Evolutionary conservation across 2,888 invertebrate species (phyloP), one percentile per base, ranked within the genome.

Genomic region (Oxystoma pomonae): DNA sequence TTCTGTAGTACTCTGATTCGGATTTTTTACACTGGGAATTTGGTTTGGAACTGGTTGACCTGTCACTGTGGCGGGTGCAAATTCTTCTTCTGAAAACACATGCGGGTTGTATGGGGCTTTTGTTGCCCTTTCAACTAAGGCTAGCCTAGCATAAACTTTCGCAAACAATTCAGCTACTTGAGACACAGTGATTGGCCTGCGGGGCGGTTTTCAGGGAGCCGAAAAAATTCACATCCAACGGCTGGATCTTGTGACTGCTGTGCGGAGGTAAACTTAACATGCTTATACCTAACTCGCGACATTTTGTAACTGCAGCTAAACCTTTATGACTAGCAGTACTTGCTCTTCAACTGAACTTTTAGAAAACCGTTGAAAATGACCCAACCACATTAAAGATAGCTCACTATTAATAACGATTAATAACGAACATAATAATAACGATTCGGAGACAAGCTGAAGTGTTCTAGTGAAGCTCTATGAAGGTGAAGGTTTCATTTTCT

Each of bases 31-130:
- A 60, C 55, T 60, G 49, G 19, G 22, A 17, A 21, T 60, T 60
- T 53, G 53, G 60, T 60, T 55, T 60, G 17, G 20, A 60, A 20
- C 50, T 60, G 53, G 60, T 60, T 60, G 60, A 55, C 55, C 55
- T 55, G 60, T 60, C 22, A 60, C 60, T 60, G 60, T 60, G 60
- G 60, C 55, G 20, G 55, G 60, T 53, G 53, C 60, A 60, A 60
- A 60, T 60, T 60, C 60, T 60, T 60, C 60, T 53, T 60, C 60
- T 22, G 60, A 60, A 60, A 60, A 60, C n/a, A 60, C 60, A 60
- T 60, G 55, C 16, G 55, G 60, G 55, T 60, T 60, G 60, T 60
- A 60, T 60, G 55, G 60, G 52, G 58, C 20, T 60, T 60, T 53
- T 16, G 20, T 53, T 20, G 60, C 60, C 7, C 56, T 61, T 57